Evolutionary conservation across 2,888 invertebrate species (phyloP), one percentile per base, ranked within the genome.

Genomic region (Pseudococcus viburni): DNA sequence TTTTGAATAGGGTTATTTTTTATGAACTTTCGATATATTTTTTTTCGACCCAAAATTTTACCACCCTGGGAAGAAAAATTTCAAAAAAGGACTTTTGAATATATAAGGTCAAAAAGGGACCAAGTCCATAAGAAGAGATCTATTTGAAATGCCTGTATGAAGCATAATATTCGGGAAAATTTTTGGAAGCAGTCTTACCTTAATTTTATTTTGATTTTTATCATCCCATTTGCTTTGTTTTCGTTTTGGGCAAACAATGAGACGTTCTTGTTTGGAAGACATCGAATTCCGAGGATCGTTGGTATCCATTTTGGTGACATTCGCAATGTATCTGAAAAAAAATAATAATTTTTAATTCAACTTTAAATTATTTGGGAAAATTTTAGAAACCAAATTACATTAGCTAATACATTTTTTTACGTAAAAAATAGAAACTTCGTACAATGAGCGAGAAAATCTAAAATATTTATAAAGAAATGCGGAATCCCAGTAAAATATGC

Each of bases 171-270:
- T 83, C 1, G 6, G 5, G 9, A 42, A 7, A 42, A 83, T 83
- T 39, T 19, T 42, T 7, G 22, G 42, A 42, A 19, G 3, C 11
- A 19, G 42, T 12, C 83, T 88, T 51, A 88, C 88, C 83, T 88
- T 88, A 33, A 80, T 33, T 83, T 88, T 88, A 88, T 88, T 88
- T 88, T 88, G 88, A 88, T 88, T 88, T 88, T 88, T 88, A 26
- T 88, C 88, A 42, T 88, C 88, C 73, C 88, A 83, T 88, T 83
- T 88, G 83, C 59, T 88, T 59, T 88, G 88, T 83, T 88, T 88
- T 39, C 88, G 51, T 51, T 88, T 88, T 39, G 88, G 88, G 33
- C 88, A 88, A 7, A 88, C 80, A 59, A 88, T 88, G 33, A 88
- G 88, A 80, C 88, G 88, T 88, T 88, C 88, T 39, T 88, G 88